Conservation (phyloP, 1,140 invertebrate species). For the Mylabris phalerata region DNA sequence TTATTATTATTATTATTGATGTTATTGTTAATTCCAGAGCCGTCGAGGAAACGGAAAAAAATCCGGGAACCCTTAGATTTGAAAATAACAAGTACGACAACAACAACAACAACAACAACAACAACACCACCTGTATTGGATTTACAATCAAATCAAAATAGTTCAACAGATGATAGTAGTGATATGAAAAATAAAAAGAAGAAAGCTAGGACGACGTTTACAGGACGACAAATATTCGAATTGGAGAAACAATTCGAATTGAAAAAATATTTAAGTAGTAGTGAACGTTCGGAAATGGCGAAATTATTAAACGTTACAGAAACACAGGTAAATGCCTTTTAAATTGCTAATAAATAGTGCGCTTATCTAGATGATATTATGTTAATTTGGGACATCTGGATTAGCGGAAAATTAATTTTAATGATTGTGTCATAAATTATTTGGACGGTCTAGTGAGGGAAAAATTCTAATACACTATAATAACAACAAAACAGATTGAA, state of each 20-base stretch:
- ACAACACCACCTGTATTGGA: background rate
- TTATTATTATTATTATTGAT: background rate
- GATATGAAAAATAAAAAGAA: constrained; percentile 74
- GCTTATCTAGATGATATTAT: no score
- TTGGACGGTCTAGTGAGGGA: no score
- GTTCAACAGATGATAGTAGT: constrained; percentile 48
- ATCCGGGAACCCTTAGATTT: constrained; percentile 32
- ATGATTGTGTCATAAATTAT: no score
- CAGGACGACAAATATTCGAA: constrained; percentile 92
- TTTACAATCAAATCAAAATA: constrained; percentile 14
- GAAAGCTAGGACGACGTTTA: constrained; percentile 92
- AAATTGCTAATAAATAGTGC: no score
- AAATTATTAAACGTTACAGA: constrained; percentile 90
- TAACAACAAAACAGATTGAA: no score
- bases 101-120: background rate
- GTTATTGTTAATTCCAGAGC: constrained; percentile 26
- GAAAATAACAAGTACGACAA: constrained; percentile 20
- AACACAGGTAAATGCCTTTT: constrained; percentile 67
- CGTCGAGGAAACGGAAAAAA: constrained; percentile 41
- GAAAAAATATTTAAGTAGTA: constrained; percentile 95
- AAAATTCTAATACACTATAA: no score
- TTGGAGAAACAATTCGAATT: constrained; percentile 92
- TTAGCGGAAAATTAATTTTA: no score
- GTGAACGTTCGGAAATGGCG: constrained; percentile 88
- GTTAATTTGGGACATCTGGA: no score